phyloP scores from a whole-genome alignment of 2,113 vertebrate species.

The Prietella phreatophila region DNA sequence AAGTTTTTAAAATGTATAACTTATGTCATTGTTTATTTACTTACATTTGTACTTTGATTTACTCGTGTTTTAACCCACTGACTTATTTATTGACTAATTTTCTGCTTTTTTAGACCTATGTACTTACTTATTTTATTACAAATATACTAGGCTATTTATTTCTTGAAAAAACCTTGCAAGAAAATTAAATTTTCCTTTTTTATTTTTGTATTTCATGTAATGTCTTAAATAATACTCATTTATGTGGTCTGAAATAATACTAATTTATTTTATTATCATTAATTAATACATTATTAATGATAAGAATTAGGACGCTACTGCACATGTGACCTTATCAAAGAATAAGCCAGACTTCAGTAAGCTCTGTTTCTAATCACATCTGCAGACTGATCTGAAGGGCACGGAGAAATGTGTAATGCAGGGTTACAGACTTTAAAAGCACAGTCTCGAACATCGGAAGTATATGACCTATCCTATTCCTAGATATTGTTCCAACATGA shows the following conservation, averaged over 20 bases:
- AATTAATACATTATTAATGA: not conserved
- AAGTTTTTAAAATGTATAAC: not conserved
- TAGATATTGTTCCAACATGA: slow-evolving; percentile 20
- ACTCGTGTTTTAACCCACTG: not conserved
- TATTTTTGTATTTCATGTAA: not conserved
- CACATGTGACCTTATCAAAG: not conserved
- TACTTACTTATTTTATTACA: not conserved
- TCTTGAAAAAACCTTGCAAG: not conserved
- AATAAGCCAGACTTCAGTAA: not conserved
- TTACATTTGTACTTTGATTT: not conserved
- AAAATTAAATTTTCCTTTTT: not conserved
- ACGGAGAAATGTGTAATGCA: not conserved
- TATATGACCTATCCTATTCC: slow-evolving; percentile 21
- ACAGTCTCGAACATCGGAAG: slow-evolving; percentile 21
- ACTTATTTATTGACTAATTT: not conserved
- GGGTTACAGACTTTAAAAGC: slow-evolving; percentile 17
- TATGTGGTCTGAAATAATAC: not conserved
- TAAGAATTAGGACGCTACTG: not conserved
- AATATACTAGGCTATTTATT: not conserved
- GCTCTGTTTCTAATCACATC: slow-evolving; percentile 5
- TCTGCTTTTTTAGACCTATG: not conserved
- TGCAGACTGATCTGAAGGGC: slow-evolving; percentile 11
- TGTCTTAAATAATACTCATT: not conserved
- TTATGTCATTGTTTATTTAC: not conserved
- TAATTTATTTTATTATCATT: not conserved